Evolutionary conservation across 2,888 invertebrate genomes (phyloP).

Genomic region (Nemotelus pantherinus): DNA sequence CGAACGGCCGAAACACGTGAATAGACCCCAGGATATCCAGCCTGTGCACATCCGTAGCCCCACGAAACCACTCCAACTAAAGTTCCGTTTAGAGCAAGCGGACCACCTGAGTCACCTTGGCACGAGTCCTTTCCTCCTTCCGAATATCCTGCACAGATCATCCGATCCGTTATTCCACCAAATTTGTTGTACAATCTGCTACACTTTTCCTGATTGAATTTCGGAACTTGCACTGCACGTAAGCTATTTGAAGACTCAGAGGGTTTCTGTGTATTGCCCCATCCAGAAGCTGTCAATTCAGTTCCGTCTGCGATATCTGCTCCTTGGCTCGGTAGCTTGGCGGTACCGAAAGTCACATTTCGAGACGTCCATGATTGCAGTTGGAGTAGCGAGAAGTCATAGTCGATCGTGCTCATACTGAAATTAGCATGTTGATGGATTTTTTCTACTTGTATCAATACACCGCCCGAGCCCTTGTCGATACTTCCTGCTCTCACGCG

Average conservation of each 20-base stretch:
- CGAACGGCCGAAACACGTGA: conserved; percentile 43
- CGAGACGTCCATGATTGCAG: conserved; percentile 56
- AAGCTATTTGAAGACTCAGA: conserved; percentile 53
- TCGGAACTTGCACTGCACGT: conserved; percentile 57
- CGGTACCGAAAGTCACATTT: conserved; percentile 53
- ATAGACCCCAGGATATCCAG: conserved; percentile 56
- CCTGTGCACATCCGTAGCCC: conserved; percentile 60
- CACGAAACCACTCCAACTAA: conserved; percentile 63
- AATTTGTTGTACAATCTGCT: conserved; percentile 54
- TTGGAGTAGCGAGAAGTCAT: conserved; percentile 64
- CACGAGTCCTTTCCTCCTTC: conserved; percentile 61
- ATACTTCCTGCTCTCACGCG: conserved; percentile 63
- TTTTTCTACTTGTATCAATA: conserved; percentile 57
- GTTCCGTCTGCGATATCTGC: conserved; percentile 56
- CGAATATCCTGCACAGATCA: conserved; percentile 58
- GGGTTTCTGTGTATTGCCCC: conserved; percentile 58
- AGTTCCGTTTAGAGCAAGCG: conserved; percentile 53
- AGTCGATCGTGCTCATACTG: conserved; percentile 61
- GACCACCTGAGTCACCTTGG: conserved; percentile 63
- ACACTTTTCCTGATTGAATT: conserved; percentile 56
- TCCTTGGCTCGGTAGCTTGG: conserved; percentile 55
- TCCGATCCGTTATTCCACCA: conserved; percentile 58
- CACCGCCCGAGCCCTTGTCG: conserved; percentile 59
- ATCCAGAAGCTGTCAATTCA: conserved; percentile 59
- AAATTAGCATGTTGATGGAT: conserved; percentile 61